Evolutionary conservation across 92 coral and sea anemone genomes (phyloP), one percentile per base, ranked within the genome.

Genomic region (Bergia puertoricense): DNA sequence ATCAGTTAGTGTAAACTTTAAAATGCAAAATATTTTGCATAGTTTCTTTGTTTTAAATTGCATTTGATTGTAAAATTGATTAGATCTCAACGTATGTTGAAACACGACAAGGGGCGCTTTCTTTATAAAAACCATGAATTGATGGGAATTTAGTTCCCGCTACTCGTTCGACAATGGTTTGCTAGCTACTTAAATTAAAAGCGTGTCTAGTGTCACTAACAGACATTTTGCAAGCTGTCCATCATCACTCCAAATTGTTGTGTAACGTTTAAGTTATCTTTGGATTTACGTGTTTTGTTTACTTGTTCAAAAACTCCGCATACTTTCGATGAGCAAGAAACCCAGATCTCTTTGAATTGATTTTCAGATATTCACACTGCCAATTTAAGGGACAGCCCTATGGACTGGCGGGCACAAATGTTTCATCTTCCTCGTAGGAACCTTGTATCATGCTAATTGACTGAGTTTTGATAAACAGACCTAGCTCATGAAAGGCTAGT

Each of bases 11-110:
- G n/a, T n/a, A 50, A 36, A 84, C 36, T 44, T 14, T 23, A 45
- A 71, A 66, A 51, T n/a, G 51, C 37, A 14, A 80, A 84, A 84
- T 84, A 37, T 84, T 84, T 84, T 16, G 62, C 87, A 84, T 84
- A 84, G 77, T 84, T 84, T 71, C 68, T 14, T 45, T 7, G 69
- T 23, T 62, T 15, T 13, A 54, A 54, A 54, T 62, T 62, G 6
- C 18, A 62, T 18, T 62, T 18, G 69, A 62, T 62, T 20, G 30
- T 62, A 45, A 23, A n/a, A 72, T 50, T 79, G 59, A 79, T 84
- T 84, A 84, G 36, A 44, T 71, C n/a, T 84, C 23, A 84, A 46
- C 71, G 67, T 36, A 48, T 56, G 23, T 71, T 56, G 85, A 54
- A 72, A 71, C 67, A 71, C 13, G 67, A 83, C 30, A 84, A 50